A percentile compares a stretch with the other conserved stretches of the same genome.
phyloP scores from a whole-genome alignment of 2,888 invertebrate species.

The Sturmia bella region DNA sequence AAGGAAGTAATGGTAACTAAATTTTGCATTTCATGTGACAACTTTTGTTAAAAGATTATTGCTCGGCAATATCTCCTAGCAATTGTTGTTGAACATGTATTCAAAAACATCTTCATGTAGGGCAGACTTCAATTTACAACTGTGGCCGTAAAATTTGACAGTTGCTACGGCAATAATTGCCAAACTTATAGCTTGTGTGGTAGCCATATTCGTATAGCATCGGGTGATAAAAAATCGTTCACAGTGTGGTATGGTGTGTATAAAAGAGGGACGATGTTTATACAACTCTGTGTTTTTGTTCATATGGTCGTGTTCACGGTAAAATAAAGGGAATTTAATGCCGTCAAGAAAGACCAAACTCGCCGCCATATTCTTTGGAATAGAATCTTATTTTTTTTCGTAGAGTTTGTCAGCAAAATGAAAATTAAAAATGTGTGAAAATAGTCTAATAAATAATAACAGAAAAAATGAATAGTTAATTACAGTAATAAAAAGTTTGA shows the following conservation, averaged over 20 bases:
- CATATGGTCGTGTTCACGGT: conserved; percentile 61
- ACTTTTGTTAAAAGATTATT: too few relatives aligned
- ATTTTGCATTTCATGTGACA: too few relatives aligned
- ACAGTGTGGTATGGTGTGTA: background rate
- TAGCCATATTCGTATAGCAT: too few relatives aligned
- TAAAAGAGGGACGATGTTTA: background rate
- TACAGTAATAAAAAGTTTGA: conserved; percentile 44
- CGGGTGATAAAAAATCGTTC: background rate
- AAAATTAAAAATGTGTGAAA: conserved; percentile 37
- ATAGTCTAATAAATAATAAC: conserved; percentile 38
- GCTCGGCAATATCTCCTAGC: too few relatives aligned
- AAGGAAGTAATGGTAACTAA: too few relatives aligned
- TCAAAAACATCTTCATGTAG: too few relatives aligned
- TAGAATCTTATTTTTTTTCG: conserved; percentile 69
- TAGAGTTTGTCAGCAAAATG: conserved; percentile 50
- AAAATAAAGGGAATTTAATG: conserved; percentile 70
- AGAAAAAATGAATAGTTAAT: conserved; percentile 17
- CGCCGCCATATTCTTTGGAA: conserved; percentile 74
- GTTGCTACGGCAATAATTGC: too few relatives aligned
- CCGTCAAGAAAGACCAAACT: conserved; percentile 68
- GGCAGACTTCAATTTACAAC: too few relatives aligned
- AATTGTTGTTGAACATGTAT: too few relatives aligned
- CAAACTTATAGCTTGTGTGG: too few relatives aligned
- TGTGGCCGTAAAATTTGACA: too few relatives aligned
- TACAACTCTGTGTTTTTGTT: conserved; percentile 46